Conservation (phyloP, 1,140 invertebrate genomes). For the Drosophila subobscura region DNA sequence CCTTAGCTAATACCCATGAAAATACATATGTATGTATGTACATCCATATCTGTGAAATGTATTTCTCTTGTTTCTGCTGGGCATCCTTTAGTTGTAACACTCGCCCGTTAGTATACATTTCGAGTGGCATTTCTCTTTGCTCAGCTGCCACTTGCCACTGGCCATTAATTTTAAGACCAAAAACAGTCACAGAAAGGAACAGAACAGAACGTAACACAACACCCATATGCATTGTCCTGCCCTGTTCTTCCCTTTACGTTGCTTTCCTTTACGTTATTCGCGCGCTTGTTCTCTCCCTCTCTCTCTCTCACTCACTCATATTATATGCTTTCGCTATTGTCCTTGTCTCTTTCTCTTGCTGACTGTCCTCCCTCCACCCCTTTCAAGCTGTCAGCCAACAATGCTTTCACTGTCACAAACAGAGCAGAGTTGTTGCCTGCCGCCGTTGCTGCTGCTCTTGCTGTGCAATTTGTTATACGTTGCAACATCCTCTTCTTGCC, state of each 20-base stretch:
- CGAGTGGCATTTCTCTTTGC: slow-evolving; percentile 51
- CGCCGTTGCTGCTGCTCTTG: slow-evolving; percentile 36
- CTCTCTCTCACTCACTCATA: slow-evolving; percentile 21
- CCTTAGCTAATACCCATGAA: no score
- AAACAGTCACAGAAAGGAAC: slow-evolving; percentile 46
- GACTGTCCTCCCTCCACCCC: slow-evolving; percentile 13
- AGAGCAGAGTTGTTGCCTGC: slow-evolving; percentile 53
- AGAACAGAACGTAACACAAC: slow-evolving; percentile 13
- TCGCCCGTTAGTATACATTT: slow-evolving; percentile 32
- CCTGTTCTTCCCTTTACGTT: slow-evolving; percentile 25
- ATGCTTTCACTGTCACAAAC: slow-evolving; percentile 80
- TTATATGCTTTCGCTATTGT: slow-evolving; percentile 31
- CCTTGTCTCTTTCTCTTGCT: neutral
- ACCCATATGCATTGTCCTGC: slow-evolving; percentile 37
- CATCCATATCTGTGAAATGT: no score
- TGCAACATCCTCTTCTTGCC: slow-evolving; percentile 42
- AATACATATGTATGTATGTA: no score
- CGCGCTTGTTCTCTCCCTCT: slow-evolving; percentile 8
- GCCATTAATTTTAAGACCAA: slow-evolving; percentile 75
- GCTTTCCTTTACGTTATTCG: slow-evolving; percentile 52
- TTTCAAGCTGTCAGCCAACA: slow-evolving; percentile 72
- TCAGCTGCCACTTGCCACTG: slow-evolving; percentile 69
- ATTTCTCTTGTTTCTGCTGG: no score
- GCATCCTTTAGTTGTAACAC: no score
- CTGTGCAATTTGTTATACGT: slow-evolving; percentile 80